Evolutionary conservation across 2,797 vertebrate species (phyloP).

Genomic region (Megalops cyprinoides): DNA sequence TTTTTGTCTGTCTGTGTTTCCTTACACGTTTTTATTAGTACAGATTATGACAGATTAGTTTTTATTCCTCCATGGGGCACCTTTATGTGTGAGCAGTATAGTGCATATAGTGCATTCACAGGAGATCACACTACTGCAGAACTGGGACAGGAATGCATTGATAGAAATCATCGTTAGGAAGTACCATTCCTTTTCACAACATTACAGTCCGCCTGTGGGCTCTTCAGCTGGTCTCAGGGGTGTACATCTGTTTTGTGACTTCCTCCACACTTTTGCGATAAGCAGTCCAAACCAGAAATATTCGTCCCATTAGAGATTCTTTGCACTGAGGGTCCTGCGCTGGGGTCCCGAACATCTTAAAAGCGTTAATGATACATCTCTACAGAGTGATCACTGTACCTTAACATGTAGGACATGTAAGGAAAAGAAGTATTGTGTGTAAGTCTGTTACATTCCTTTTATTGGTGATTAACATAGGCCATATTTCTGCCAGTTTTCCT

Average conservation of each 20-base stretch:
- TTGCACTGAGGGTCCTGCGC: not conserved
- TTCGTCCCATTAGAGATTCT: slow-evolving; percentile 11
- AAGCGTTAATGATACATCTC: not conserved
- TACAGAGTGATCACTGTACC: not conserved
- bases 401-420: not conserved
- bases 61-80: not conserved
- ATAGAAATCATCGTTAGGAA: slow-evolving; percentile 12
- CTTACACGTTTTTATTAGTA: no score
- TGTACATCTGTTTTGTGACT: slow-evolving; percentile 18
- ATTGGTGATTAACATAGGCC: not conserved
- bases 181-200: not conserved
- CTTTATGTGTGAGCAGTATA: not conserved
- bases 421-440: not conserved
- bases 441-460: slow-evolving; percentile 8
- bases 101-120: not conserved
- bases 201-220: slow-evolving; percentile 10
- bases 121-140: not conserved
- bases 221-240: not conserved
- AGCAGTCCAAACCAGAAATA: slow-evolving; percentile 24
- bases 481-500: not conserved
- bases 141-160: not conserved
- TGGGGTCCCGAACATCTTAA: slow-evolving; percentile 7
- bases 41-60: not conserved
- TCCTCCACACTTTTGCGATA: not conserved
- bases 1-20: slow-evolving; percentile 5